phyloP scores from a whole-genome alignment of 2,888 invertebrate species.

The Latheticus oryzae region DNA sequence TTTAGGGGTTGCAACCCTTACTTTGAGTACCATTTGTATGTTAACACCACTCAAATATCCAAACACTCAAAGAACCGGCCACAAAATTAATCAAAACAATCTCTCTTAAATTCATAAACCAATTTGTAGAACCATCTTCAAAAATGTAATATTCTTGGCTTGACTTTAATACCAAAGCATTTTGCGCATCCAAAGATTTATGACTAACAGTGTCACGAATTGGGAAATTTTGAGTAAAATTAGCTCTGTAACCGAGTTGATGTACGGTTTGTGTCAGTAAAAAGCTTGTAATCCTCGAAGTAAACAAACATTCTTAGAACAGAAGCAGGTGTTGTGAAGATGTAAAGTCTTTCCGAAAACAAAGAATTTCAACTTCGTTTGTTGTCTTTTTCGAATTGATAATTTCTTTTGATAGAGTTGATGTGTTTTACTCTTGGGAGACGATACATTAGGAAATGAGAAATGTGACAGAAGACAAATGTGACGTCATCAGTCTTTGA shows the following conservation, averaged over 20 bases:
- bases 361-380: neutral
- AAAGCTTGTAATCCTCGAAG: slow-evolving; percentile 40
- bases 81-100: no score
- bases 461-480: slow-evolving; percentile 54
- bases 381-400: neutral
- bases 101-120: no score
- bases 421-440: slow-evolving; percentile 37
- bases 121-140: no score
- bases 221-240: slow-evolving; percentile 40
- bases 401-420: slow-evolving; percentile 16
- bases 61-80: no score
- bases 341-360: no score
- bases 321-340: slow-evolving; percentile 41
- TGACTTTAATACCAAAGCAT: slow-evolving; percentile 10
- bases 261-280: slow-evolving; percentile 37
- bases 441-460: slow-evolving; percentile 45
- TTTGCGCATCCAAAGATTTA: slow-evolving; percentile 18
- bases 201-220: slow-evolving; percentile 31
- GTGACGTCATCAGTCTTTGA: slow-evolving; percentile 53
- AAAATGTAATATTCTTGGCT: no score
- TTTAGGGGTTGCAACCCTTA: no score
- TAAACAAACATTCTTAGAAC: slow-evolving; percentile 38
- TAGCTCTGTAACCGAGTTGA: slow-evolving; percentile 37
- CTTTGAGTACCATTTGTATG: no score
- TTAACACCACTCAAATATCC: no score